Percentiles rank a stretch among this genome's conserved stretches.
Conservation (phyloP, 2,113 vertebrate genomes). For the Silurus asotus region DNA sequence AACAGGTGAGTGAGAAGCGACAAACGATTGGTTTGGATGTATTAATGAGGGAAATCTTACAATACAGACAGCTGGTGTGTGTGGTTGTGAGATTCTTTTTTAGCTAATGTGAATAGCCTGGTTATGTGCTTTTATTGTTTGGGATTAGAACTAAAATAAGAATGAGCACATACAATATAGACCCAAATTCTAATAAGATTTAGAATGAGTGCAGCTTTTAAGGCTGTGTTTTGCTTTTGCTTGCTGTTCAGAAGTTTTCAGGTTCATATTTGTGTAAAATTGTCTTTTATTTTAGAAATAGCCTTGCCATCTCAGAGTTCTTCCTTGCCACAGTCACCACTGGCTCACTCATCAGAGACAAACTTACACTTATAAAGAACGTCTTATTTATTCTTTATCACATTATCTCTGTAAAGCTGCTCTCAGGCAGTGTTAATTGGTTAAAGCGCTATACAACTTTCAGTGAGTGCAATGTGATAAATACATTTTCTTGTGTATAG, state of each 20-base stretch:
- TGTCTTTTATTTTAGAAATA: neutral
- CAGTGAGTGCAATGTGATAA: neutral
- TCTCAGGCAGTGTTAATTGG: no score
- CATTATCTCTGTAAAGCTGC: no score
- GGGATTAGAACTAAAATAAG: neutral
- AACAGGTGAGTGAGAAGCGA: conserved; percentile 78
- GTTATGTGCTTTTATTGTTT: neutral
- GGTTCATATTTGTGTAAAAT: neutral
- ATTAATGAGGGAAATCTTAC: neutral
- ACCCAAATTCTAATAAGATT: neutral
- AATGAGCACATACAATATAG: neutral
- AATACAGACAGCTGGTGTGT: neutral
- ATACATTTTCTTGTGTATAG: neutral
- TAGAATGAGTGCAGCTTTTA: neutral
- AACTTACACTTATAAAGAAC: no score
- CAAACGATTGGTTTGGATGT: neutral
- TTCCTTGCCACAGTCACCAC: no score
- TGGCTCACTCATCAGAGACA: no score
- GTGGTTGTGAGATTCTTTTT: neutral
- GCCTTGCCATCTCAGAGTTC: no score
- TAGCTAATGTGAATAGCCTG: neutral
- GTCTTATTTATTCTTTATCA: no score
- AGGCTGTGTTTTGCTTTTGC: neutral
- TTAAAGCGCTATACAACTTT: no score
- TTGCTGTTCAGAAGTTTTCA: neutral